Evolutionary conservation across 1,140 invertebrate species (phyloP).

Genomic region (Saccostrea echinata): DNA sequence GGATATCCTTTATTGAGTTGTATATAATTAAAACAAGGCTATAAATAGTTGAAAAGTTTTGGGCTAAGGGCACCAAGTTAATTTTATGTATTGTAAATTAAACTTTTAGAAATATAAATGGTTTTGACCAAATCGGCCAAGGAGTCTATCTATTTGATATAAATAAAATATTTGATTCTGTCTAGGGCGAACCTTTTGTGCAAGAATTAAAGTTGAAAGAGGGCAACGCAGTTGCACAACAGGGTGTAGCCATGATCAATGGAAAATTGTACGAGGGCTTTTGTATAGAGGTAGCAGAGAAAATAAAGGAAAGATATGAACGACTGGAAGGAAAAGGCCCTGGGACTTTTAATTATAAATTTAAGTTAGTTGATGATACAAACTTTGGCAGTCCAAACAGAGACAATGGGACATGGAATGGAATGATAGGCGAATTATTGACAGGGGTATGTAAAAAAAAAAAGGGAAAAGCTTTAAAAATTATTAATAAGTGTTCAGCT

Average conservation of each 20-base stretch:
- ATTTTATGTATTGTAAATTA: too few species aligned
- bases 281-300: slow-evolving; percentile 73
- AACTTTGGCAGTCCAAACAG: slow-evolving; percentile 89
- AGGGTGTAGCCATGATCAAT: slow-evolving; percentile 60
- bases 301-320: slow-evolving; percentile 80
- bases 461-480: neutral
- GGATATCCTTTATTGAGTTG: neutral
- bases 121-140: too few species aligned
- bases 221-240: neutral
- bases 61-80: too few species aligned
- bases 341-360: slow-evolving; percentile 89
- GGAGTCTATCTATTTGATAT: too few species aligned
- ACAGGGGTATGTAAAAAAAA: slow-evolving; percentile 86
- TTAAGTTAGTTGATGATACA: slow-evolving; percentile 93
- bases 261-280: slow-evolving; percentile 85
- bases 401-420: slow-evolving; percentile 92
- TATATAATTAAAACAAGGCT: too few species aligned
- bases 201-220: slow-evolving; percentile 52
- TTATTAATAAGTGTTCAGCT: too few species aligned
- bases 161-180: neutral
- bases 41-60: too few species aligned
- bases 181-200: slow-evolving; percentile 69
- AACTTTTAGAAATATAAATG: too few species aligned
- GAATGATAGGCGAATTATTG: slow-evolving; percentile 97
- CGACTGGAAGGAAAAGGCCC: slow-evolving; percentile 54